A percentile compares a stretch with the other conserved stretches of the same genome.
Evolutionary conservation across 2,888 invertebrate species (phyloP).

Genomic region (Hyposoter dolosus): DNA sequence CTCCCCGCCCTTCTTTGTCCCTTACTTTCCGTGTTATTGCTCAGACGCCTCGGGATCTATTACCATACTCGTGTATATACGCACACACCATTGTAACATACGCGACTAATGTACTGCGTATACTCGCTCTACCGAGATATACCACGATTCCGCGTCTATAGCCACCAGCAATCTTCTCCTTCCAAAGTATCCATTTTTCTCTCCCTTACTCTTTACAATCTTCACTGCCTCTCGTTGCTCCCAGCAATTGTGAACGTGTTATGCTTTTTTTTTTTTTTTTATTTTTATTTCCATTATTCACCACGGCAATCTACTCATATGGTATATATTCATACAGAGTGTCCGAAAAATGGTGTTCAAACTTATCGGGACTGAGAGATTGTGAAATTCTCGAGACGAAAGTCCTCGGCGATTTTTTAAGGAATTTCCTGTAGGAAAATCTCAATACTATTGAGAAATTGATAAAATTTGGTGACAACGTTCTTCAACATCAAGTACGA

Average conservation of each 20-base stretch:
- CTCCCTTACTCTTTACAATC: conserved; percentile 3
- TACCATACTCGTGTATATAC: conserved; percentile 33
- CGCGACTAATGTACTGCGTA: conserved; percentile 22
- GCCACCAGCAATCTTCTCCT: conserved; percentile 42
- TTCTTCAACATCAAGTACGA: too few species aligned
- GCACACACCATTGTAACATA: conserved; percentile 15
- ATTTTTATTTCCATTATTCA: not conserved
- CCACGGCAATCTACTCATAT: not conserved
- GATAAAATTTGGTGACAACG: too few species aligned
- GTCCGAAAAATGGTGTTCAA: not conserved
- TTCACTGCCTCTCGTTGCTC: not conserved
- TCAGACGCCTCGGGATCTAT: conserved; percentile 57
- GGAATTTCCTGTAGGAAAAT: too few species aligned
- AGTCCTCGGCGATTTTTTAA: not conserved
- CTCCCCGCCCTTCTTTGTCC: conserved; percentile 50
- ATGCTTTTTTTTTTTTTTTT: not conserved
- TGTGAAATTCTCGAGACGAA: not conserved
- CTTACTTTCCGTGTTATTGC: conserved; percentile 40
- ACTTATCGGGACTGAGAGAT: not conserved
- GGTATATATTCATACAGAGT: not conserved
- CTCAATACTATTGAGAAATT: too few species aligned
- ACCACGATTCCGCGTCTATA: conserved; percentile 17
- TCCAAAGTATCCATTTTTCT: conserved; percentile 17
- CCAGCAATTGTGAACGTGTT: conserved; percentile 12
- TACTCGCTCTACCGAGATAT: conserved; percentile 22